Evolutionary conservation across 37 sponge, comb jelly and placozoan genomes (phyloP).

Genomic region (Theonella swinhoei): DNA sequence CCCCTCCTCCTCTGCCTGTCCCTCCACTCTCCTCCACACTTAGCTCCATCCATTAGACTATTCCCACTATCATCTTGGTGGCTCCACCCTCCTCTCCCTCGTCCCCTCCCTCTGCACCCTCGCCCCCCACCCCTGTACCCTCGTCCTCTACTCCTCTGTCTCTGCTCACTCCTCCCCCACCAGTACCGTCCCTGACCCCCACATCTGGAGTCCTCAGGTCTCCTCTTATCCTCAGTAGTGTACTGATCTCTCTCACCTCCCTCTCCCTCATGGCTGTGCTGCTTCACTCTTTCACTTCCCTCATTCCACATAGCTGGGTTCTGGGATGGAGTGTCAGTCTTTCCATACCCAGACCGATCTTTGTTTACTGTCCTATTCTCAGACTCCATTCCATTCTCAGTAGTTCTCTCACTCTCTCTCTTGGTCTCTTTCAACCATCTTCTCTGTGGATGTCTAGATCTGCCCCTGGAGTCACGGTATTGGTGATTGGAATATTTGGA

Average conservation of each 20-base stretch:
- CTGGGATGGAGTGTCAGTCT: too few species aligned
- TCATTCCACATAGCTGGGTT: too few species aligned
- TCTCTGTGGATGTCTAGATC: background rate
- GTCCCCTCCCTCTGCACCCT: background rate
- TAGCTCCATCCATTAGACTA: background rate
- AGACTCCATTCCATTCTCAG: too few species aligned
- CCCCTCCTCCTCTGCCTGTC: background rate
- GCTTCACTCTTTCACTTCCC: slow-evolving; percentile 27
- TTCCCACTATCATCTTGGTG: background rate
- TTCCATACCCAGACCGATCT: too few species aligned
- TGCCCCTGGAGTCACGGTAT: too few species aligned
- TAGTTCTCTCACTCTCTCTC: background rate
- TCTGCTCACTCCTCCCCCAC: background rate
- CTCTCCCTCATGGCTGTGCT: slow-evolving; percentile 16
- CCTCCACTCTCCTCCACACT: background rate
- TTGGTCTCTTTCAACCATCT: background rate
- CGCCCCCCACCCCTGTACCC: background rate
- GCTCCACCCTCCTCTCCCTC: background rate
- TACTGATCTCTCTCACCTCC: background rate
- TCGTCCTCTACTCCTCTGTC: background rate
- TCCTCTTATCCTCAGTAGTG: background rate
- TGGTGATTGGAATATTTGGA: too few species aligned
- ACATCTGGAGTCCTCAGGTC: background rate
- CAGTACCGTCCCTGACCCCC: background rate
- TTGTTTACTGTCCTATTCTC: background rate